Conservation (phyloP, 1,140 invertebrate genomes). For the Drosophila pallidifrons region DNA sequence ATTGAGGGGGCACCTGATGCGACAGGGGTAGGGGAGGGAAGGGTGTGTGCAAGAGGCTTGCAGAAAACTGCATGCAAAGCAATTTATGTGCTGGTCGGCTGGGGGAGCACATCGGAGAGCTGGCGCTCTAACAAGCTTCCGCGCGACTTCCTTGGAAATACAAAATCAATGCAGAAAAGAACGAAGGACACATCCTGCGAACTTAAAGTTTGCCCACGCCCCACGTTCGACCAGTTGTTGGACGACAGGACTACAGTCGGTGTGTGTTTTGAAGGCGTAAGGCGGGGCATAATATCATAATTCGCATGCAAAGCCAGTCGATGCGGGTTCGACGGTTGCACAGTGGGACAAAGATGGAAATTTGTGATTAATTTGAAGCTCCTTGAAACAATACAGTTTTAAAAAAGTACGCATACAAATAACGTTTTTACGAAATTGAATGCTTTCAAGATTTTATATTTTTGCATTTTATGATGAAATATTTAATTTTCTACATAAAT, state of each 20-base stretch:
- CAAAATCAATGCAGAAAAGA: constrained; percentile 74
- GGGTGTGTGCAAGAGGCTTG: neutral
- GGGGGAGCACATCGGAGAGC: neutral
- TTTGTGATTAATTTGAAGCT: neutral
- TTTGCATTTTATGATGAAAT: too few species aligned
- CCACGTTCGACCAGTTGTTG: constrained; percentile 17
- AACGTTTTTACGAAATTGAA: too few species aligned
- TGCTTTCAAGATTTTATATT: too few species aligned
- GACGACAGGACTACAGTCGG: neutral
- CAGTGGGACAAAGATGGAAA: constrained; percentile 23
- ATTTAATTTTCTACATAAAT: too few species aligned
- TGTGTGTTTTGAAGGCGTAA: constrained; percentile 29
- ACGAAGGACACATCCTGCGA: constrained; percentile 69
- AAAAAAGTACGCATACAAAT: too few species aligned
- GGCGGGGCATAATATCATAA: constrained; percentile 63
- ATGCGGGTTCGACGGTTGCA: constrained; percentile 19
- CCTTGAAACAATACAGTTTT: too few species aligned
- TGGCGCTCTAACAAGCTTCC: constrained; percentile 74
- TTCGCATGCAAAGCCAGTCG: constrained; percentile 65
- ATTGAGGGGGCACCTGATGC: constrained; percentile 1
- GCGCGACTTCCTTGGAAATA: constrained; percentile 79
- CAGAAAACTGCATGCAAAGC: constrained; percentile 77
- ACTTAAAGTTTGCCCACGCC: constrained; percentile 63
- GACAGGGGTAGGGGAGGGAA: neutral
- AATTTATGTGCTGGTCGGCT: constrained; percentile 52